These are phyloP conservation scores for Diglossa brunneiventris DNA, from an alignment of 2,113 vertebrate genomes.

Conservation along the genomic window DNA sequence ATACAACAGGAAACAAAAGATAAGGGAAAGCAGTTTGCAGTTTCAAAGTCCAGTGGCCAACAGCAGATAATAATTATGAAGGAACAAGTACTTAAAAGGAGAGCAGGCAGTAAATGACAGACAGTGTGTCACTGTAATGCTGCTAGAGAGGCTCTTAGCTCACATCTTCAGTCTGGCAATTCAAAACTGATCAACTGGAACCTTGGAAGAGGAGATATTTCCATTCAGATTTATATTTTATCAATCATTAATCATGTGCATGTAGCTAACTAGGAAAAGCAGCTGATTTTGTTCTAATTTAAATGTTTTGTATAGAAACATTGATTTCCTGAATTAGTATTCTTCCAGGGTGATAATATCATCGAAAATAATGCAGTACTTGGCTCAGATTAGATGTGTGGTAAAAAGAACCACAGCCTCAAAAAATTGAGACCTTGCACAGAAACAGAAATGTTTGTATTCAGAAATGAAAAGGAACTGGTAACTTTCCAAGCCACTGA, in stretches of 20 bases:
- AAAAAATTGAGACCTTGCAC: background rate
- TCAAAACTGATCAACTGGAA: background rate
- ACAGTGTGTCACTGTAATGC: background rate
- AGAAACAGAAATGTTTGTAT: background rate
- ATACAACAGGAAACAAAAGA: background rate
- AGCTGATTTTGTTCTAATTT: background rate
- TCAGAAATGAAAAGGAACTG: background rate
- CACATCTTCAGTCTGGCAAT: background rate
- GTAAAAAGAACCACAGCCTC: background rate
- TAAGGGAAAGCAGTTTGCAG: background rate
- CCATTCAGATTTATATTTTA: background rate
- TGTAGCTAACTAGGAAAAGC: background rate
- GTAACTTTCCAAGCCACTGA: background rate
- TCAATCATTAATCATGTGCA: background rate
- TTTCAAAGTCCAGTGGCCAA: constrained; percentile 33
- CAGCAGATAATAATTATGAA: background rate
- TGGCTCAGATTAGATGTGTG: background rate
- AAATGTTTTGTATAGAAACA: background rate
- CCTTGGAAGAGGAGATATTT: background rate
- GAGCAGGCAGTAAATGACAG: background rate
- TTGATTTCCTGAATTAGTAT: background rate
- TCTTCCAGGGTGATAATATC: background rate
- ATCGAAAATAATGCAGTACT: background rate
- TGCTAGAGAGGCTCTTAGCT: background rate
- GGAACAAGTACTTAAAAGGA: background rate